Evolutionary conservation across 2,797 vertebrate species (phyloP), one percentile per base, ranked within the genome.

Genomic region (Manis crassicaudata): DNA sequence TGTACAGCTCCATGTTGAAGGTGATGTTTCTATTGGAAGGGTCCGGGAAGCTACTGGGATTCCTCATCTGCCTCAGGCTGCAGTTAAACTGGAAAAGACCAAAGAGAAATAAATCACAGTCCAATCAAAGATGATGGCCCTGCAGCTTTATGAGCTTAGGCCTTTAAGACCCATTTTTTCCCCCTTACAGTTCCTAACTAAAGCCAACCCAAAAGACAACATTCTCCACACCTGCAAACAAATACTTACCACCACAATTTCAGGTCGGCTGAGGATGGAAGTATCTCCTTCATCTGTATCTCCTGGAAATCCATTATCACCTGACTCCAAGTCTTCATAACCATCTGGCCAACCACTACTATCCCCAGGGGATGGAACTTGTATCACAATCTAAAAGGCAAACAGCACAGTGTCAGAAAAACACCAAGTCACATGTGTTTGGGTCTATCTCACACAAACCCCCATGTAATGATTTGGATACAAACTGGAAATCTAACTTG

Each of bases 1-100:
- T 98, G 95, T 99, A 99, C 40, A 99, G 97, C 56, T 99, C 99
- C 99, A 99, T 99, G 95, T 95, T 99, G 97, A 99, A 99, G 7
- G 99, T 99, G 89, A 99, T 98, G 76, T 99, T 99, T 97, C 97
- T 73, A 62, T 97, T 73, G 5, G 86, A 97, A 7, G 97, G 90
- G 46, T 98, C 98, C 95, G 92, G 96, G 79, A 92, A 94, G 27
- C 54, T 60, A 14, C 23, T 90, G 43, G 98, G 97, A 94, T 98
- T 97, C 96, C 98, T 97, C 32, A 95, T 97, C 90, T 98, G 98
- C 46, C 88, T 98, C 92, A 99, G 98, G 0, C 99, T 99, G 98
- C 99, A 99, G 94, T 99, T 99, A 97, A 99, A 99, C 99, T 99
- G 50, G 50, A 96, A 89, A 97, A 70, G 46, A 35, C 23, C 9